A percentile compares a stretch with the other conserved stretches of the same genome.
Conservation (phyloP, 2,888 invertebrate species). For the Habrosyne pyritoides region DNA sequence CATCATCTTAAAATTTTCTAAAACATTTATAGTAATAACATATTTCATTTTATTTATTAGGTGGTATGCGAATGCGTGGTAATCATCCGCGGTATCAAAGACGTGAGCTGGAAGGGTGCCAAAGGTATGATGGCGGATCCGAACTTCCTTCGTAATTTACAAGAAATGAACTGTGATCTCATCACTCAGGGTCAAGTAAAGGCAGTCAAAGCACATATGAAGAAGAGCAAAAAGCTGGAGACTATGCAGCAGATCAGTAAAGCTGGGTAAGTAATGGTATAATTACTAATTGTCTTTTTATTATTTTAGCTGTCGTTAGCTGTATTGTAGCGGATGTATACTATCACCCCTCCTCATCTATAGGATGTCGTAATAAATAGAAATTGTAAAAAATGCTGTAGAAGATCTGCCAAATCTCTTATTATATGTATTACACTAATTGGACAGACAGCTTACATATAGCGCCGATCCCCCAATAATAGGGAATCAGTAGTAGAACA, state of each 20-base stretch:
- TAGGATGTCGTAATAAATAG: no score
- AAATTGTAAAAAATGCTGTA: no score
- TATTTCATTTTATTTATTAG: slow-evolving; percentile 41
- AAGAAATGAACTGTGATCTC: slow-evolving; percentile 93
- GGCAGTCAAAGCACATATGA: slow-evolving; percentile 88
- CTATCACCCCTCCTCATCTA: no score
- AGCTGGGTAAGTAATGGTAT: slow-evolving; percentile 84
- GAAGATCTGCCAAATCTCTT: no score
- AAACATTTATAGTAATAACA: no score
- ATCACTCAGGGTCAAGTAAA: slow-evolving; percentile 89
- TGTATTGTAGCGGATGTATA: no score
- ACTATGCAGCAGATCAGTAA: slow-evolving; percentile 93
- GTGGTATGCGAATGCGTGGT: slow-evolving; percentile 95
- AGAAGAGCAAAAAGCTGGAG: slow-evolving; percentile 87
- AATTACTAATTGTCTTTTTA: neutral
- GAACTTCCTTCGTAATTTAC: slow-evolving; percentile 89
- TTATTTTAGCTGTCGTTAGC: slow-evolving; percentile 1
- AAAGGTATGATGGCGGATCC: slow-evolving; percentile 97
- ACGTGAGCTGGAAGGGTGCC: slow-evolving; percentile 95
- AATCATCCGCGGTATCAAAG: slow-evolving; percentile 91
- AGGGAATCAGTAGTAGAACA: no score
- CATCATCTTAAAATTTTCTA: no score
- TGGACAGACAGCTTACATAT: no score
- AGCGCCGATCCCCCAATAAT: no score
- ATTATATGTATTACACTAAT: no score